Evolutionary conservation across 2,797 vertebrate genomes (phyloP).

Genomic region (Hirundo rustica): DNA sequence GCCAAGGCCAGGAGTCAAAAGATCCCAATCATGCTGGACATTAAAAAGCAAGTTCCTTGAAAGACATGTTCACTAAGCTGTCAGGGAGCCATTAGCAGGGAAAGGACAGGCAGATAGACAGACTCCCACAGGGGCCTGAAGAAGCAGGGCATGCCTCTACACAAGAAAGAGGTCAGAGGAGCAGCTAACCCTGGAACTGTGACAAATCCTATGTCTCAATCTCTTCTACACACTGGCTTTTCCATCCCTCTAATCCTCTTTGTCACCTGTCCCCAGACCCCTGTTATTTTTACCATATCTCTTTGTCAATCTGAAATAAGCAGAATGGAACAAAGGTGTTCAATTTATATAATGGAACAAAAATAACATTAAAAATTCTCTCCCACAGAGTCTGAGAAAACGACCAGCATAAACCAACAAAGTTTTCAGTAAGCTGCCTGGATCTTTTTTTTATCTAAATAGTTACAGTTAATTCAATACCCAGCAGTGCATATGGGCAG

Average conservation of each 20-base stretch:
- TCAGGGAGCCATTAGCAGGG: neutral
- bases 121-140: neutral
- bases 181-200: conserved; percentile 47
- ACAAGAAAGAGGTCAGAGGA: conserved; percentile 23
- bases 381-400: neutral
- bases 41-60: neutral
- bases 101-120: neutral
- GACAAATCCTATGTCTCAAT: conserved; percentile 31
- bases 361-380: neutral
- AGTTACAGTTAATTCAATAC: neutral
- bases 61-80: neutral
- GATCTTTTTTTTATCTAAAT: neutral
- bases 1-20: neutral
- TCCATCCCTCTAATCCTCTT: conserved; percentile 36
- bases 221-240: conserved; percentile 23
- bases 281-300: conserved; percentile 7
- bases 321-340: conserved; percentile 5
- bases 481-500: neutral
- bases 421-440: neutral
- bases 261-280: conserved; percentile 44
- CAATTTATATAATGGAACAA: neutral
- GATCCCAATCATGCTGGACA: neutral
- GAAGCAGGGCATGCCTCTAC: neutral
- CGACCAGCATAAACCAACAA: neutral
- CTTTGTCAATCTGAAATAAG: conserved; percentile 22